Base-by-base conservation (phyloP, 2,888 invertebrate species). In the Empis livida region DNA sequence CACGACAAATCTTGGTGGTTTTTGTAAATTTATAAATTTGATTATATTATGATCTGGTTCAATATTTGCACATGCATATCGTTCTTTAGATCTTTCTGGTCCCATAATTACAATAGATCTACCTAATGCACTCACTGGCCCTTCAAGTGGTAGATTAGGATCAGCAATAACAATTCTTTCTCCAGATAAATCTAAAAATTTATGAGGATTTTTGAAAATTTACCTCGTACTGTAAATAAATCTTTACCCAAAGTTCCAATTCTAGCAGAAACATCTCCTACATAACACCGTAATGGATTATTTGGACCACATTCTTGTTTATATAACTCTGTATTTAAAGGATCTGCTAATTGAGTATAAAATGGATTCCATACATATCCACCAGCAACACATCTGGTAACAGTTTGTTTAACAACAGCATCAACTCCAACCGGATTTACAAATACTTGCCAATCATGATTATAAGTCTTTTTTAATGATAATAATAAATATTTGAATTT, bases 321-420 rank as follows among this genome's bases (percentile, higher is more conserved):
- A 67, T 94, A 94, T 43, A 90, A 71, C 51, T 90, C 89, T 44
- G 78, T 90, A 66, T 91, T 90, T 38, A 88, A 73, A 1, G 91
- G 91, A 71, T 90, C 89, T 1, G 91, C 91, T 1, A 92, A 72
- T 67, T 92, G 91, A 2, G 90, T 90, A 61, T 83, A 91, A 71
- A 79, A 86, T 0, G 92, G 92, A 74, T 92, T 92, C 91, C 91
- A 92, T 11, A 84, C 77, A 61, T 90, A 92, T 9, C 93, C 93
- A 20, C 86, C 90, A 2, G 93, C 92, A 10, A 90, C 88, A 64
- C 93, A 93, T 54, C 93, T 76, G 1, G 89, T 87, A 54, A 72
- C 72, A 50, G 83, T 79, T 35, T 84, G 81, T 64, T 82, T 77
- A 8, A 92, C 91, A 0, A 86, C 77, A 1, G 92, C 92, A 71